Evolutionary conservation across 2,888 invertebrate species (phyloP).

Genomic region (Pseudeuparius sepicola): DNA sequence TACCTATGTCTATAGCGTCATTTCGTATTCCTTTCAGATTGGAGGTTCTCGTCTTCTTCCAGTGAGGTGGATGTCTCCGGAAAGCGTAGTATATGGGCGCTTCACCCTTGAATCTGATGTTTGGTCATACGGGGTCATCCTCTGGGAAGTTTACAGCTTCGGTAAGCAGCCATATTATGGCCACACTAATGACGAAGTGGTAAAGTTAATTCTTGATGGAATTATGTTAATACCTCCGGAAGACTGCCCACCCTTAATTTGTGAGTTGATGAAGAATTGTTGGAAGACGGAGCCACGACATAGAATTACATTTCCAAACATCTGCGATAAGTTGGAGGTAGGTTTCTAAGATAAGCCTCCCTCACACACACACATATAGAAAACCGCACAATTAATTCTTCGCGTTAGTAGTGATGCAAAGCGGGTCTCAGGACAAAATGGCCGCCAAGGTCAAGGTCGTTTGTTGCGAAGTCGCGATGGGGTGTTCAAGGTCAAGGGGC

Average conservation of each 20-base stretch:
- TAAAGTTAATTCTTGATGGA: slow-evolving; percentile 69
- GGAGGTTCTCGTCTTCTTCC: slow-evolving; percentile 75
- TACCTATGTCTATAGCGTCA: no score
- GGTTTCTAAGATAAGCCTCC: no score
- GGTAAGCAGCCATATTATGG: slow-evolving; percentile 92
- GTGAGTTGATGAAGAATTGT: slow-evolving; percentile 67
- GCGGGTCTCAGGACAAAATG: no score
- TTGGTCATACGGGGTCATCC: slow-evolving; percentile 86
- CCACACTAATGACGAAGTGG: slow-evolving; percentile 77
- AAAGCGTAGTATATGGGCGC: slow-evolving; percentile 79
- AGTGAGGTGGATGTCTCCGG: slow-evolving; percentile 94
- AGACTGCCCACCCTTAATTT: slow-evolving; percentile 61
- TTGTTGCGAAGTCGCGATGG: no score
- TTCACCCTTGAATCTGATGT: slow-evolving; percentile 88
- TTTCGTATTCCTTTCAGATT: slow-evolving; percentile 43
- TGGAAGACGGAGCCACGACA: slow-evolving; percentile 76
- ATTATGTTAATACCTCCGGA: slow-evolving; percentile 72
- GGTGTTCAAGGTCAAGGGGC: no score
- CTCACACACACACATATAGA: no score
- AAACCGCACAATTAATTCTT: no score
- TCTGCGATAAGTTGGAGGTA: slow-evolving; percentile 54
- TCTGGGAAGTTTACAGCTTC: slow-evolving; percentile 89
- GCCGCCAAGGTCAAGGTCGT: no score
- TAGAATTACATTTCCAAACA: slow-evolving; percentile 60
- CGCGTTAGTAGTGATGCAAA: no score